These are phyloP conservation scores for Acheta domesticus DNA, from an alignment of 2,888 invertebrate species.

Conservation along the genomic window DNA sequence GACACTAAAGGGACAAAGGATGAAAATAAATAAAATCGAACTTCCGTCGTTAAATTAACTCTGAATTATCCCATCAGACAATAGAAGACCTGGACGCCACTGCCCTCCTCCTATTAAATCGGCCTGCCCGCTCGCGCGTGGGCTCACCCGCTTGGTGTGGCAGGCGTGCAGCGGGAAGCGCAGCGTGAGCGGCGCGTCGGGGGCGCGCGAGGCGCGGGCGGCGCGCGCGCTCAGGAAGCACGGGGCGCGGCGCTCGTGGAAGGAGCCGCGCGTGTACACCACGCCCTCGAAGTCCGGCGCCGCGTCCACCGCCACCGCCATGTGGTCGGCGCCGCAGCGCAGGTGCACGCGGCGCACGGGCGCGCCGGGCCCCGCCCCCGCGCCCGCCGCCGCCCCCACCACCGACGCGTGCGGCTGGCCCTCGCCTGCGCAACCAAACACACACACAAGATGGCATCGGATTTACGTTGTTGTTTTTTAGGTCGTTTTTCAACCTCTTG, in stretches of 20 bases:
- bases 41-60: too few species aligned
- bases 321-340: conserved; percentile 56
- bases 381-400: not conserved
- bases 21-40: too few species aligned
- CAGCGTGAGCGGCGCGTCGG: not conserved
- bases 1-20: too few species aligned
- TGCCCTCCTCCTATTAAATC: too few species aligned
- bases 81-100: too few species aligned
- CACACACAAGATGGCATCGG: too few species aligned
- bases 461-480: too few species aligned
- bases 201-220: conserved; percentile 42
- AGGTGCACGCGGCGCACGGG: conserved; percentile 57
- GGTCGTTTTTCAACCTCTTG: too few species aligned
- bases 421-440: too few species aligned
- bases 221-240: conserved; percentile 53
- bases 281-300: conserved; percentile 59
- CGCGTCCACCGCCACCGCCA: conserved; percentile 52
- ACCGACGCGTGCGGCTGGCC: not conserved
- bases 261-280: conserved; percentile 61
- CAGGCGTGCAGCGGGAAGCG: conserved; percentile 55
- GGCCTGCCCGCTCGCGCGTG: not conserved
- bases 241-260: conserved; percentile 54
- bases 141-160: conserved; percentile 51
- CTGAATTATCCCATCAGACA: too few species aligned
- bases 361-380: conserved; percentile 51